A percentile compares a stretch with the other conserved stretches of the same genome.
These are phyloP conservation scores for Falco concolor DNA, from an alignment of 2,797 vertebrate species.

Conservation along the genomic window DNA sequence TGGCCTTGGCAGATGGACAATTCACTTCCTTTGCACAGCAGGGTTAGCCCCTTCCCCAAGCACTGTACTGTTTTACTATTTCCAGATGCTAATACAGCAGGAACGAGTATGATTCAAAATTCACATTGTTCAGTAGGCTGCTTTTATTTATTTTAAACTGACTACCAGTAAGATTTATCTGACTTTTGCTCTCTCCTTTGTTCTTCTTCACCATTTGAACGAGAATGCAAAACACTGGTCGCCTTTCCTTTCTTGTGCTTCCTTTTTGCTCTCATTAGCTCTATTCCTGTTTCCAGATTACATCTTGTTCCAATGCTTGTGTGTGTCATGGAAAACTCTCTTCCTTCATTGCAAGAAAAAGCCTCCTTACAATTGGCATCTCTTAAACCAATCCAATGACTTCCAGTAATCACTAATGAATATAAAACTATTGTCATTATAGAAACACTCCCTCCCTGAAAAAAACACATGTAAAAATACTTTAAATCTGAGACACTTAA, in stretches of 20 bases:
- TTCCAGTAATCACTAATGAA: neutral
- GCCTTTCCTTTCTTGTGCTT: neutral
- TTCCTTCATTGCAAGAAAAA: neutral
- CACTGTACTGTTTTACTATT: neutral
- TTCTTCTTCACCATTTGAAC: neutral
- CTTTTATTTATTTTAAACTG: neutral
- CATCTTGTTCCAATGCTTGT: neutral
- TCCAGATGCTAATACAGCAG: neutral
- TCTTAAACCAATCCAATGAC: neutral
- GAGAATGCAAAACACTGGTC: neutral
- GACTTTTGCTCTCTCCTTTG: neutral
- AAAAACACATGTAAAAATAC: neutral
- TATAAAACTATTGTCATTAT: neutral
- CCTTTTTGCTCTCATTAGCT: neutral
- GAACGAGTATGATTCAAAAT: neutral
- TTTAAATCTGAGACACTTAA: neutral
- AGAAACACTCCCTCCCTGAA: rapidly evolving
- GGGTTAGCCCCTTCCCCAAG: neutral
- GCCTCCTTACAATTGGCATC: neutral
- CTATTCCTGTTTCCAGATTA: neutral
- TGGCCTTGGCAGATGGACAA: neutral
- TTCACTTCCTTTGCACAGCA: neutral
- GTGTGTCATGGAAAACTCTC: neutral
- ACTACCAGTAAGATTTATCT: neutral
- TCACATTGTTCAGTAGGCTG: neutral